phyloP scores from a whole-genome alignment of 2,888 invertebrate genomes.

The Philereme vetulata region DNA sequence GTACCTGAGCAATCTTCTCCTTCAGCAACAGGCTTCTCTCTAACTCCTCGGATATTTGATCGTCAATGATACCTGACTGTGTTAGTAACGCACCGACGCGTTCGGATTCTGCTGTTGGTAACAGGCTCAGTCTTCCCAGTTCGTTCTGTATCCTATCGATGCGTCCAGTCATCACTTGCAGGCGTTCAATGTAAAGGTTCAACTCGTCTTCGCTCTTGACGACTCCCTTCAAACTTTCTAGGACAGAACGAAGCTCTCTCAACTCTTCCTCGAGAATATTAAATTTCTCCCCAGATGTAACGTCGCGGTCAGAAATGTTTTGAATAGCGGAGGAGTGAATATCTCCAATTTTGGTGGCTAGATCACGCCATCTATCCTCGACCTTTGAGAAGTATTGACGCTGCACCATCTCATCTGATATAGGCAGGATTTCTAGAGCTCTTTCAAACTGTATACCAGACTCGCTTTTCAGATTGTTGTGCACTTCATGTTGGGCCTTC shows the following conservation, averaged over 20 bases:
- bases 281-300: conserved; percentile 89
- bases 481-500: conserved; percentile 93
- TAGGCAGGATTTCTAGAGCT: conserved; percentile 89
- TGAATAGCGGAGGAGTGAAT: conserved; percentile 88
- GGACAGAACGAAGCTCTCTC: conserved; percentile 87
- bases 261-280: conserved; percentile 90
- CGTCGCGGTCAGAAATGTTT: conserved; percentile 88
- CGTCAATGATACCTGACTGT: conserved; percentile 88
- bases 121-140: conserved; percentile 88
- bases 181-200: conserved; percentile 90
- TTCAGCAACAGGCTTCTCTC: conserved; percentile 89
- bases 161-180: conserved; percentile 89
- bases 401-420: conserved; percentile 93
- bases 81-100: conserved; percentile 88
- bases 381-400: conserved; percentile 90
- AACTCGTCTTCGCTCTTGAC: conserved; percentile 93
- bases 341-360: conserved; percentile 85
- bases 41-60: conserved; percentile 89
- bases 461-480: conserved; percentile 90
- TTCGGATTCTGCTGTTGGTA: conserved; percentile 90
- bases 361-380: conserved; percentile 89
- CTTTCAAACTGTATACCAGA: conserved; percentile 89
- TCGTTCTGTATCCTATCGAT: conserved; percentile 92
- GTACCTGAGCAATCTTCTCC: conserved; percentile 89
- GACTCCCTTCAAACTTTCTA: conserved; percentile 89